Evolutionary conservation across 2,797 vertebrate genomes (phyloP), one percentile per base, ranked within the genome.

Genomic region (Xenentodon cancila): DNA sequence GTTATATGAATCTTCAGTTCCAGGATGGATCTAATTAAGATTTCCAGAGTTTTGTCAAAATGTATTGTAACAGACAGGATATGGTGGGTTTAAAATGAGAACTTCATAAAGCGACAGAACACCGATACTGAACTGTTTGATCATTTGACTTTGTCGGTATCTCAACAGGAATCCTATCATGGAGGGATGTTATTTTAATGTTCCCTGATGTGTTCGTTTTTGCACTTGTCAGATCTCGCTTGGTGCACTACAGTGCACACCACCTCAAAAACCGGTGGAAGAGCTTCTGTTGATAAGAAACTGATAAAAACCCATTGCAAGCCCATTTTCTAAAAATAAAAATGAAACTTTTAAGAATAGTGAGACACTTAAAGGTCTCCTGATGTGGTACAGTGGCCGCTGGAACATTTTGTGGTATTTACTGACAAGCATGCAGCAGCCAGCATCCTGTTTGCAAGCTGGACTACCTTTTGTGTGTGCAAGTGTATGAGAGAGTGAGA

Each of bases 351-450:
- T 49, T 20, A 44, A 68, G 1, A 43, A 1, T 15, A 19, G 2
- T 12, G 21, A 37, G 13, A 25, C 25, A 9, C 4, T 2, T 57
- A 13, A 19, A 1, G 44, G 22, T 61, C 53, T 13, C 32, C 64
- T 66, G 15, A 68, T 54, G 59, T 67, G 53, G 66, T 64, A 84
- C 17, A 60, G 51, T 76, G 77, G 77, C 71, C 83, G 64, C 18
- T 82, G 82, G 88, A 91, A 91, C 79, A 62, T 87, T 80, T 82
- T 87, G 88, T 84, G 88, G 86, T 91, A 74, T 84, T 69, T 30
- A 79, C 52, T 72, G 56, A 56, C 52, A 15, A 57, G 68, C 53
- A 42, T 52, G 69, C 77, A 59, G 59, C 68, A 71, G 16, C 50
- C 48, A 73, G 77, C 88, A 88, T 91, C 88, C 90, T 90, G 88